These are phyloP conservation scores for Anarhynchus alexandrinus DNA, from an alignment of 2,113 vertebrate genomes.

Conservation along the genomic window DNA sequence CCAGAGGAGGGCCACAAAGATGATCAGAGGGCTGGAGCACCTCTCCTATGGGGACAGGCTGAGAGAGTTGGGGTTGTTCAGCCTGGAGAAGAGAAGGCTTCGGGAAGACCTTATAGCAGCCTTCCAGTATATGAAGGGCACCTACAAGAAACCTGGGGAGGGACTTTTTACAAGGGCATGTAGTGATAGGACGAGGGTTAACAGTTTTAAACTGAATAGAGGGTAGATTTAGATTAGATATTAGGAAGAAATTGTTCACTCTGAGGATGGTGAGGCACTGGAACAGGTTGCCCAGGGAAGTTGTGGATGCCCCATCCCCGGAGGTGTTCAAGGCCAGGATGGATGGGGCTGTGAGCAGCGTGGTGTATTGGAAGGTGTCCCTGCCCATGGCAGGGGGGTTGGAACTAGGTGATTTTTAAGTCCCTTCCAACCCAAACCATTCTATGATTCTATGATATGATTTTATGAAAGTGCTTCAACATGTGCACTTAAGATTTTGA, in stretches of 20 bases:
- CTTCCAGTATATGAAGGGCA: not conserved
- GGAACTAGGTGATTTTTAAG: not conserved
- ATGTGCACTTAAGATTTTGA: not conserved
- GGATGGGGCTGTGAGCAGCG: not conserved
- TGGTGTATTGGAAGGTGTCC: not conserved
- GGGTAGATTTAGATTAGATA: not conserved
- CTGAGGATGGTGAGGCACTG: not conserved
- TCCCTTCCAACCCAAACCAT: not conserved
- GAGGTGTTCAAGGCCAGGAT: not conserved
- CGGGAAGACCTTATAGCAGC: not conserved
- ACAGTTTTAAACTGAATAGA: not conserved
- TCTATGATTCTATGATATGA: not conserved
- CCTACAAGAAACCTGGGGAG: not conserved
- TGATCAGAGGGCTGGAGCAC: not conserved
- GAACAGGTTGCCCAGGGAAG: not conserved
- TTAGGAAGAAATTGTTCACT: not conserved
- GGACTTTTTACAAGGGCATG: not conserved
- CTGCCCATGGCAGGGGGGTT: not conserved
- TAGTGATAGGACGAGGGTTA: not conserved
- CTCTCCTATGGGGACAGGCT: not conserved
- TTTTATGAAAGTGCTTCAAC: not conserved
- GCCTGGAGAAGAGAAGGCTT: not conserved
- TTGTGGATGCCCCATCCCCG: not conserved
- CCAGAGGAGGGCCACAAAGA: not conserved
- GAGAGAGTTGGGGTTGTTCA: not conserved